Evolutionary conservation across 2,113 vertebrate species (phyloP), one percentile per base, ranked within the genome.

Genomic region (Dipodomys spectabilis): DNA sequence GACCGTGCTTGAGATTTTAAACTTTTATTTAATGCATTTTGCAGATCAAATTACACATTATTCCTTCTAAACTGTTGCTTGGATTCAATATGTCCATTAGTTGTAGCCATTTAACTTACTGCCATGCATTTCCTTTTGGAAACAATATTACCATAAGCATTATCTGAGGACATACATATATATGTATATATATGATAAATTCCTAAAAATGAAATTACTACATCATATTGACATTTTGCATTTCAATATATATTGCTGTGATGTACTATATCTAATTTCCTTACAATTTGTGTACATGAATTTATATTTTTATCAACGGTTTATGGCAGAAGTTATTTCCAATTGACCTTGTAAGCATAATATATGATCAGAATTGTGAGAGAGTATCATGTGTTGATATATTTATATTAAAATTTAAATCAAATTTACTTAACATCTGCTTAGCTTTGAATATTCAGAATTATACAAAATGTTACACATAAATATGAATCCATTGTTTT

Each of bases 371-470:
- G 90, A 88, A 44, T 81, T 22, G n/a, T 44, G 32, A 32, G 30
- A 86, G 49, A 0, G 3, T 32, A 81, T 30, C 10, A 45, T 39
- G 0, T 86, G 6, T 53, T 19, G 18, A 19, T 65, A 72, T 77
- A 71, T 39, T 91, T 68, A 35, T 67, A 84, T 78, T 77, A 86
- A 82, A 88, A 88, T 78, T 77, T 88, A 82, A 91, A 85, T 62
- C 1, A 64, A 44, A 11, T 39, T 88, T 74, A 5, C 8, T 82
- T 13, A 88, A 45, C 23, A 88, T 49, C 49, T 39, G n/a, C 69
- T 69, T 71, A 65, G n/a, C 45, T 86, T 82, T 13, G 5, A 78
- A 57, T 53, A 82, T 57, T 91, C 18, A 84, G 10, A 89, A 95
- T 39, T 86, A 57, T 9, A 45, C 32, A 83, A 73, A 86, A 65